Percentiles rank a stretch among this genome's conserved stretches.
Conservation (phyloP, 2,113 vertebrate genomes). For the Psettodes erumei region DNA sequence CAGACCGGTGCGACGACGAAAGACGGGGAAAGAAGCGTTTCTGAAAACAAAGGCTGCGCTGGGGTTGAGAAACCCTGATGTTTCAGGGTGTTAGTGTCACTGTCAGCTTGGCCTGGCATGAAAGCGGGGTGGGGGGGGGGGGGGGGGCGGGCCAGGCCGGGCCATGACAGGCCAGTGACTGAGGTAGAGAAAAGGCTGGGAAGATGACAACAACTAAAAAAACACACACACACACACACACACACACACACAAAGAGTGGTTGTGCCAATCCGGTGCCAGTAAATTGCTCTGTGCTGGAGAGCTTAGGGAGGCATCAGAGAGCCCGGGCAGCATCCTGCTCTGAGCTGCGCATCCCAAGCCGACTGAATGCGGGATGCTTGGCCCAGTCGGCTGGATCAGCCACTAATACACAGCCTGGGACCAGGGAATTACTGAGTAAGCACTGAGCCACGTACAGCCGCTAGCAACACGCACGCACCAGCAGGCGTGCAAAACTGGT, state of each 20-base stretch:
- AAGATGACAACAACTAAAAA: slow-evolving; percentile 47
- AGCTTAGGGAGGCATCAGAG: slow-evolving; percentile 74
- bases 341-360: slow-evolving; percentile 65
- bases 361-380: slow-evolving; percentile 62
- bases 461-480: slow-evolving; percentile 21
- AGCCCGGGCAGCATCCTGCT: slow-evolving; percentile 64
- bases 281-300: slow-evolving; percentile 70
- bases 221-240: slow-evolving; percentile 18
- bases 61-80: slow-evolving; percentile 33
- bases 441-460: slow-evolving; percentile 53
- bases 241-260: slow-evolving; percentile 43
- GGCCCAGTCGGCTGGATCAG: slow-evolving; percentile 72
- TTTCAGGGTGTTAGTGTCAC: slow-evolving; percentile 43
- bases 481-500: neutral
- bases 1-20: neutral
- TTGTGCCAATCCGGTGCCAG: slow-evolving; percentile 58
- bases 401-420: slow-evolving; percentile 71
- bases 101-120: slow-evolving; percentile 57
- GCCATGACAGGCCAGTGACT: slow-evolving; percentile 35
- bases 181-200: slow-evolving; percentile 32
- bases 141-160: slow-evolving; percentile 2
- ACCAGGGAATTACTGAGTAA: slow-evolving; percentile 69
- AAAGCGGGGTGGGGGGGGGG: slow-evolving; percentile 28
- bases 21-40: neutral
- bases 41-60: slow-evolving; percentile 2